phyloP scores from a whole-genome alignment of 2,113 vertebrate genomes.

The Pelecanus crispus region DNA sequence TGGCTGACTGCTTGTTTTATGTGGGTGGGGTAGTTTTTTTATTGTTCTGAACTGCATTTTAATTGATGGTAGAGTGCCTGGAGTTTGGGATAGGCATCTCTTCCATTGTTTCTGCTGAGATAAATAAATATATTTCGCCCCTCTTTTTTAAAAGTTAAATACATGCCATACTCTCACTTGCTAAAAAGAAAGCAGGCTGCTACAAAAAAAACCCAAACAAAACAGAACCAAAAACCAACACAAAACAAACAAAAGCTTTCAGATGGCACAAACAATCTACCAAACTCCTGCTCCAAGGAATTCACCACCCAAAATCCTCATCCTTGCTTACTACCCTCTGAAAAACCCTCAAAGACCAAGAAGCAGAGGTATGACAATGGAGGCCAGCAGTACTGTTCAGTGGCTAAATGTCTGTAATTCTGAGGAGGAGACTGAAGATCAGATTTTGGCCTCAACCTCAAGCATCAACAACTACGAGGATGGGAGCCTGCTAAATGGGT shows the following conservation, averaged over 20 bases:
- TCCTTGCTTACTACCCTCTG: background rate
- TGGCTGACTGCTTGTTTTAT: constrained; percentile 40
- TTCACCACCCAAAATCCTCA: background rate
- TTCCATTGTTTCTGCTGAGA: constrained; percentile 28
- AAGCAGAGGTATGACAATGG: background rate
- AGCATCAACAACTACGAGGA: background rate
- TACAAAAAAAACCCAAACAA: background rate
- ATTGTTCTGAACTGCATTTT: constrained; percentile 48
- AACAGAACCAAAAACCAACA: background rate
- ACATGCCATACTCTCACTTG: background rate
- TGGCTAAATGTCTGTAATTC: background rate
- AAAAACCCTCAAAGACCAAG: background rate
- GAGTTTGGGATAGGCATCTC: constrained; percentile 44
- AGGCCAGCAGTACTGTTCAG: background rate
- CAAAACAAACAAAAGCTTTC: background rate
- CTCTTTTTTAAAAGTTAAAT: background rate
- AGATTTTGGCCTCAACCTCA: background rate
- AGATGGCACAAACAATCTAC: background rate
- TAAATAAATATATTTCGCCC: background rate
- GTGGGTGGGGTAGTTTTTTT: constrained; percentile 52
- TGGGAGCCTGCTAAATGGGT: background rate
- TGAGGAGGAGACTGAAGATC: background rate
- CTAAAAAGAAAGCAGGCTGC: background rate
- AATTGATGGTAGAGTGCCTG: constrained; percentile 55
- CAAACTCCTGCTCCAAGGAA: background rate